These are phyloP conservation scores for Chondrosia reniformis DNA, from an alignment of 37 sponge, comb jelly and placozoan genomes.

Conservation along the genomic window DNA sequence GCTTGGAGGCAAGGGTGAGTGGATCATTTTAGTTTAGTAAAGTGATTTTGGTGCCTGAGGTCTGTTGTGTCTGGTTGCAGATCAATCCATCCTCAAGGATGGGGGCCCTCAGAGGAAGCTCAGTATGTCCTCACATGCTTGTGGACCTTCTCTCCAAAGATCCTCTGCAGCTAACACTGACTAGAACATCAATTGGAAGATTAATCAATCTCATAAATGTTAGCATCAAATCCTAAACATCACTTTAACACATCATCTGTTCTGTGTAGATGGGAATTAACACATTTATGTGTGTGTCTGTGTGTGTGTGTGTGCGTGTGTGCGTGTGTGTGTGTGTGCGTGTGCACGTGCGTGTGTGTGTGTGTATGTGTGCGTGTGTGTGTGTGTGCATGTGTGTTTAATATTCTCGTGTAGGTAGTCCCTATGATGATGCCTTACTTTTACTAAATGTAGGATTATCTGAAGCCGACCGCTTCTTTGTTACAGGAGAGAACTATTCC, in stretches of 20 bases:
- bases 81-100: neutral
- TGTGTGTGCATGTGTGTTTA: neutral
- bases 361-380: neutral
- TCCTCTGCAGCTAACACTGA: slow-evolving; percentile 56
- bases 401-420: too few relatives aligned
- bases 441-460: too few relatives aligned
- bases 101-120: neutral
- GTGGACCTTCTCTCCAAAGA: slow-evolving; percentile 23
- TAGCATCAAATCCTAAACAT: neutral
- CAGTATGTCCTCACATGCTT: slow-evolving; percentile 19
- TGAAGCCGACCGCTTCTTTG: too few relatives aligned
- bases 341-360: neutral
- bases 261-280: too few relatives aligned
- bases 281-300: too few relatives aligned
- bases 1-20: slow-evolving; percentile 7
- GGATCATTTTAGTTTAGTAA: neutral
- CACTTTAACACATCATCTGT: too few relatives aligned
- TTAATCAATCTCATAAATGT: slow-evolving; percentile 11
- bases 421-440: too few relatives aligned
- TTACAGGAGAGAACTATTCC: too few relatives aligned
- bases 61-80: neutral
- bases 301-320: neutral
- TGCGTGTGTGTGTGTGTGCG: neutral
- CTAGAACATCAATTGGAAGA: slow-evolving; percentile 41
- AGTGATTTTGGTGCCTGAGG: neutral